These are phyloP conservation scores for Otocyon megalotis DNA, from an alignment of 2,113 vertebrate genomes.

Conservation along the genomic window DNA sequence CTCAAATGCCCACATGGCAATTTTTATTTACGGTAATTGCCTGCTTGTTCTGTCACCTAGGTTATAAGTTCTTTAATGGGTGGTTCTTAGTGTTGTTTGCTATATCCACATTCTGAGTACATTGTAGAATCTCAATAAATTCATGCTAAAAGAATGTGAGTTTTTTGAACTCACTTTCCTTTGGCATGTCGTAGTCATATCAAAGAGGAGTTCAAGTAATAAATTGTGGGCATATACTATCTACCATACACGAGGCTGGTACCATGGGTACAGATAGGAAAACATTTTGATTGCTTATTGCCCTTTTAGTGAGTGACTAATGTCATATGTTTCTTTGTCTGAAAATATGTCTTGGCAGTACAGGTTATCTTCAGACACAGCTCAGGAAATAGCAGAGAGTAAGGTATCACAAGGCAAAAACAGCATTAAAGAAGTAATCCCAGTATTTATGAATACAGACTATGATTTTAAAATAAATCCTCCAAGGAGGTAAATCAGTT, in stretches of 20 bases:
- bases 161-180: constrained; percentile 40
- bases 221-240: not conserved
- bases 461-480: constrained; percentile 53
- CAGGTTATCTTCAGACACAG: constrained; percentile 30
- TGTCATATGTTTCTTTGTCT: constrained; percentile 12
- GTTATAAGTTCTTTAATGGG: constrained; percentile 13
- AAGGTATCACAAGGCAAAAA: constrained; percentile 16
- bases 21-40: not conserved
- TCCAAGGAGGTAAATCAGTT: not conserved
- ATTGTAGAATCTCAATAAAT: not conserved
- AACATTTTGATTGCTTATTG: not conserved
- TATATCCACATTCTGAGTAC: not conserved
- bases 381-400: not conserved
- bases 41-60: not conserved
- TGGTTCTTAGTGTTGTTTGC: not conserved
- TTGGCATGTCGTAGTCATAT: not conserved
- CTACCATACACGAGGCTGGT: not conserved
- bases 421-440: constrained; percentile 50
- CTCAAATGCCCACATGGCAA: not conserved
- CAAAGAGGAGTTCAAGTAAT: not conserved
- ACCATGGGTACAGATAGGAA: not conserved
- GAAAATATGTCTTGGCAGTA: constrained; percentile 15
- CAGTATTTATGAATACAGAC: not conserved
- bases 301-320: not conserved
- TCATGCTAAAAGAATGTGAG: not conserved